Percentiles rank a stretch among this genome's conserved stretches.
These are phyloP conservation scores for Rotaria magnacalcarata DNA, from an alignment of 2,888 invertebrate genomes.

Conservation along the genomic window DNA sequence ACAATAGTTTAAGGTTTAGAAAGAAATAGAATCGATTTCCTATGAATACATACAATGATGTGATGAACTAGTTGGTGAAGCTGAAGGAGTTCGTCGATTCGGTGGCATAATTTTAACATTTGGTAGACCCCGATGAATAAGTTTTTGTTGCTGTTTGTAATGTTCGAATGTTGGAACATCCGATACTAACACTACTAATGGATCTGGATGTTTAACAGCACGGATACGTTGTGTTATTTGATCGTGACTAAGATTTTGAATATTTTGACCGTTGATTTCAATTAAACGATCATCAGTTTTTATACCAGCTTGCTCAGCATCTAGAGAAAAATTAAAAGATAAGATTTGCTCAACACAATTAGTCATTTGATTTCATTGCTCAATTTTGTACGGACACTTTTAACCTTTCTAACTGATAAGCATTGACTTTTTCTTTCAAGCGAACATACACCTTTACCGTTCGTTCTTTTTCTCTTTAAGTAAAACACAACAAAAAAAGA, in stretches of 20 bases:
- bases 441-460: background rate
- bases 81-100: background rate
- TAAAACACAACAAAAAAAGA: background rate
- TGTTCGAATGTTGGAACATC: constrained; percentile 19
- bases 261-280: background rate
- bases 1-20: no score
- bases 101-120: background rate
- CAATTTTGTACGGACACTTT: background rate
- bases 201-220: background rate
- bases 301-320: background rate
- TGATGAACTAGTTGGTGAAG: background rate
- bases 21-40: no score
- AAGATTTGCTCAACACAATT: no score
- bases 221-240: background rate
- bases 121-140: background rate
- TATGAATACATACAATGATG: background rate
- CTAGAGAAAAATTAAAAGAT: background rate
- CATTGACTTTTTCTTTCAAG: background rate
- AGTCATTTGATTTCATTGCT: no score
- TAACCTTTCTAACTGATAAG: constrained; percentile 9
- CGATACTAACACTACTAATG: background rate
- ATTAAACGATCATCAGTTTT: background rate
- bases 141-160: constrained; percentile 13
- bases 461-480: no score
- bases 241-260: background rate